Conservation (phyloP, 2,888 invertebrate species). For the Lycia hirtaria region DNA sequence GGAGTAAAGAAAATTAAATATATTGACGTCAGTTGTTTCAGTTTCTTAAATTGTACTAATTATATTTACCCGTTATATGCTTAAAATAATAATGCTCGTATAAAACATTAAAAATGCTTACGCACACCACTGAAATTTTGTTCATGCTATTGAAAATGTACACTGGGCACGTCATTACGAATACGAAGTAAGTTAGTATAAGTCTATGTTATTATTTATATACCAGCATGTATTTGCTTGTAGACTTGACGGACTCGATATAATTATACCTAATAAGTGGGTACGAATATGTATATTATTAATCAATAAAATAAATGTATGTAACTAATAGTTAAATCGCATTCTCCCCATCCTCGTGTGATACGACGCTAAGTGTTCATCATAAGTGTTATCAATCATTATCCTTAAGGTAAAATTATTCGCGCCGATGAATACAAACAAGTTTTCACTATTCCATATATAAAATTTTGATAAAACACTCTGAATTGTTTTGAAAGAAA, state of each 20-base stretch:
- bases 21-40: too few relatives aligned
- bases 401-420: constrained; percentile 47
- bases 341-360: constrained; percentile 69
- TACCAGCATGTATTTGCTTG: not conserved
- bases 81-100: too few relatives aligned
- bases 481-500: too few relatives aligned
- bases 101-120: too few relatives aligned
- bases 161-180: too few relatives aligned
- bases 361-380: constrained; percentile 76
- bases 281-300: constrained; percentile 47
- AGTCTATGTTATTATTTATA: not conserved
- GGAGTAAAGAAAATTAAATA: too few relatives aligned
- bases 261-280: constrained; percentile 6
- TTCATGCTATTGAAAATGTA: too few relatives aligned
- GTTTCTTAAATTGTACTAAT: too few relatives aligned
- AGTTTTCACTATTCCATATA: constrained; percentile 17
- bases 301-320: constrained; percentile 50
- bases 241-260: constrained; percentile 6
- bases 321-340: constrained; percentile 47
- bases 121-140: too few relatives aligned
- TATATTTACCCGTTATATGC: too few relatives aligned
- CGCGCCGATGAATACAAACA: constrained; percentile 5
- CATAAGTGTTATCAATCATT: constrained; percentile 57
- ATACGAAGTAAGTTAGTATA: too few relatives aligned
- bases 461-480: not conserved